Conservation (phyloP, 2,797 vertebrate species). For the Botia kubotai region DNA sequence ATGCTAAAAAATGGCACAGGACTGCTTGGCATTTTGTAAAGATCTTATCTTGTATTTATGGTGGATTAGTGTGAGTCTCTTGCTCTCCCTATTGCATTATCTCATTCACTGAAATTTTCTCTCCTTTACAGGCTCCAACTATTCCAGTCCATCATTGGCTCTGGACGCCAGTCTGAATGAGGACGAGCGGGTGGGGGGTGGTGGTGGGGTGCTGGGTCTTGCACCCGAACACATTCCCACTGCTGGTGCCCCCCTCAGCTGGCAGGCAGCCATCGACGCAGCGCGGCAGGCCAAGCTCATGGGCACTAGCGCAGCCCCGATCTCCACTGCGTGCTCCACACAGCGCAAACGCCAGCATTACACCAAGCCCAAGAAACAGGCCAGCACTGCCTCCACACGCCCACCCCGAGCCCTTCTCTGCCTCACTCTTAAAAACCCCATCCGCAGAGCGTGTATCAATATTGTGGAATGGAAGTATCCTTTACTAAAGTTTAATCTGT, state of each 20-base stretch:
- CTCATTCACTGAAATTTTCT: not conserved
- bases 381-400: slow-evolving; percentile 88
- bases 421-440: slow-evolving; percentile 97
- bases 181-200: slow-evolving; percentile 82
- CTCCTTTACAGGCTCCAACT: slow-evolving; percentile 81
- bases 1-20: not conserved
- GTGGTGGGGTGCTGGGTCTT: slow-evolving; percentile 89
- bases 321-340: slow-evolving; percentile 94
- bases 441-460: slow-evolving; percentile 96
- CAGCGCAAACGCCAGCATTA: slow-evolving; percentile 96
- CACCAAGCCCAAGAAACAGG: slow-evolving; percentile 96
- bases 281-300: slow-evolving; percentile 97
- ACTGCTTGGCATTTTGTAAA: not conserved
- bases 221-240: slow-evolving; percentile 95
- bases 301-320: slow-evolving; percentile 89
- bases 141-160: slow-evolving; percentile 90
- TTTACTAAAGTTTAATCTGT: slow-evolving; percentile 66
- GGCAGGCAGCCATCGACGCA: slow-evolving; percentile 97
- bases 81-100: not conserved
- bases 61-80: not conserved
- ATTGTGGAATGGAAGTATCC: slow-evolving; percentile 99
- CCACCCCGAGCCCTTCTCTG: slow-evolving; percentile 95
- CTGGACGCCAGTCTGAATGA: slow-evolving; percentile 81
- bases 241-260: slow-evolving; percentile 92
- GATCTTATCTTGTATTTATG: not conserved